Evolutionary conservation across 2,797 vertebrate genomes (phyloP), one percentile per base, ranked within the genome.

Genomic region (Pogonophryne albipinna): DNA sequence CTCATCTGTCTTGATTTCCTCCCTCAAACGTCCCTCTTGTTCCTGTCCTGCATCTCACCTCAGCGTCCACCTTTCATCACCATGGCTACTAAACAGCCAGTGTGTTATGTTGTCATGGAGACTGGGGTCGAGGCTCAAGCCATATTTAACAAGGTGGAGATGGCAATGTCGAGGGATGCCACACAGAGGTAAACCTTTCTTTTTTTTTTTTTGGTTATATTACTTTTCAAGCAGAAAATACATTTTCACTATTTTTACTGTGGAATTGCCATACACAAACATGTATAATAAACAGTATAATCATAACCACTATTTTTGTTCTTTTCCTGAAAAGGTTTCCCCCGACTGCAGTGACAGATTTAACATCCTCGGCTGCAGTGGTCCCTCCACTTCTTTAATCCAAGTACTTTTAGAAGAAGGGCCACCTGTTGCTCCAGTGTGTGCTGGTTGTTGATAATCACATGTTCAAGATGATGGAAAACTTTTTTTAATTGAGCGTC

Each of bases 81-180:
- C 80, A 84, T 85, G 83, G 66, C 66, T 83, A 89, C 87, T 52
- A 71, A 62, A 65, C 50, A 78, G 77, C 67, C 59, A 72, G 69
- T 85, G 80, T 82, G 86, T 72, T 45, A 62, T 66, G 85, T 89
- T 72, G 85, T 66, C 79, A 88, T 88, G 80, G 85, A 1, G 69
- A 91, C 75, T 47, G 10, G 20, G 84, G 80, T 86, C 53, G 61
- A 87, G 82, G 63, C 82, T 86, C 64, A 50, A 76, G 80, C 75
- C 72, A 76, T 62, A 78, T 82, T 85, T 77, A 75, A 71, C 69
- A 73, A 80, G 74, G 74, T 73, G 65, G 59, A 80, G 63, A 83
- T 67, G 70, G 62, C 44, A 57, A 72, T 87, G 73, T 62, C 58
- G 66, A 50, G 14, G 57, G 47, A 79, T 44, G 11, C 20, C 47